Evolutionary conservation across 1,140 invertebrate genomes (phyloP).

Genomic region (Charaxes varanes): DNA sequence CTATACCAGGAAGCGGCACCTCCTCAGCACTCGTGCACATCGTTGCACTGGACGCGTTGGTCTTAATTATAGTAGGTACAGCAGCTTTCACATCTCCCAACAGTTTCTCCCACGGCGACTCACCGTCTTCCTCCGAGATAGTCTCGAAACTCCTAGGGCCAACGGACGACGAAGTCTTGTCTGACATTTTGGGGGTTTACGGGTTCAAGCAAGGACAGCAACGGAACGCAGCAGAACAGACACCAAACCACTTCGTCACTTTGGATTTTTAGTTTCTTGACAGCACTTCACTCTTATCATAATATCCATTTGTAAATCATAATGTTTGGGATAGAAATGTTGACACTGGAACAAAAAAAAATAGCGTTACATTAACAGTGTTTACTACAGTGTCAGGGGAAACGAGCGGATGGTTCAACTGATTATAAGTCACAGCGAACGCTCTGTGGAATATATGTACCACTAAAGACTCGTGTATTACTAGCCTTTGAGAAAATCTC

Average conservation of each 20-base stretch:
- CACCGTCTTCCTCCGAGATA: slow-evolving; percentile 64
- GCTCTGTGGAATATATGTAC: no score
- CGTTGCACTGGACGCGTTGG: slow-evolving; percentile 60
- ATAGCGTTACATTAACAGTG: no score
- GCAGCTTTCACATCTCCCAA: slow-evolving; percentile 57
- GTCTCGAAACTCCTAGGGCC: slow-evolving; percentile 69
- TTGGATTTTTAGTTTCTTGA: slow-evolving; percentile 73
- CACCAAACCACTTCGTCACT: slow-evolving; percentile 68
- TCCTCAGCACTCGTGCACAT: slow-evolving; percentile 46
- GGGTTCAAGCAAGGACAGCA: slow-evolving; percentile 24
- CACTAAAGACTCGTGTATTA: no score
- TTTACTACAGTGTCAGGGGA: no score
- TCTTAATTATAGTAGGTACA: slow-evolving; percentile 68
- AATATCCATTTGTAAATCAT: slow-evolving; percentile 75
- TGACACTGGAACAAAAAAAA: slow-evolving; percentile 68
- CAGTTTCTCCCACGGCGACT: slow-evolving; percentile 68
- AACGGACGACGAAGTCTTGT: slow-evolving; percentile 63
- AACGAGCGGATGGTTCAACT: no score
- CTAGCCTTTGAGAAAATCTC: no score
- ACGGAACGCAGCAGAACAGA: slow-evolving; percentile 66
- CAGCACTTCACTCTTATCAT: slow-evolving; percentile 73
- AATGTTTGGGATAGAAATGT: slow-evolving; percentile 73
- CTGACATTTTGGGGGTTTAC: slow-evolving; percentile 60
- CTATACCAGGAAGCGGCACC: slow-evolving; percentile 37
- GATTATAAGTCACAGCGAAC: no score